Percentiles rank a stretch among this genome's conserved stretches.
Evolutionary conservation across 2,113 vertebrate species (phyloP).

Genomic region (Mormyrus iriodes): DNA sequence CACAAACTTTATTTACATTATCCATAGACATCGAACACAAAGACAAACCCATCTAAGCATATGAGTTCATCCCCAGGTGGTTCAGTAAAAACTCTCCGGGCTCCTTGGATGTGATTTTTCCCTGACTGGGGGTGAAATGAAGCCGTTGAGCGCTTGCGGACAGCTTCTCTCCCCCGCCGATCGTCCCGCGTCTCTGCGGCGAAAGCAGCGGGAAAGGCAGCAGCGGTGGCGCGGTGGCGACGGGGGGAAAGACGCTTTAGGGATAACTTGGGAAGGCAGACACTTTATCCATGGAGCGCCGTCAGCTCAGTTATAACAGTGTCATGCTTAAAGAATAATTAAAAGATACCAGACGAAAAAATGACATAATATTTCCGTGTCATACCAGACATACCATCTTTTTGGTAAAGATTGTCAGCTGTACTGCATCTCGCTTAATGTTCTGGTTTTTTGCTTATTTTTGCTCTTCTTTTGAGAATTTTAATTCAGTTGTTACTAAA

Average conservation of each 20-base stretch:
- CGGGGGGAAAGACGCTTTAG: not conserved
- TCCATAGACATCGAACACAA: not conserved
- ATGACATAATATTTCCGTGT: not conserved
- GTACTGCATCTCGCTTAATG: not conserved
- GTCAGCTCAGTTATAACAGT: not conserved
- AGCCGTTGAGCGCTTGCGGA: constrained; percentile 43
- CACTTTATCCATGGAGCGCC: not conserved
- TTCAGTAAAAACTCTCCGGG: constrained; percentile 24
- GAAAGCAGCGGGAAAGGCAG: constrained; percentile 61
- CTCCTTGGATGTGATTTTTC: constrained; percentile 41
- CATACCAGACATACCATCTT: not conserved
- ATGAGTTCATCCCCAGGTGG: not conserved
- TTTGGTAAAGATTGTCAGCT: not conserved
- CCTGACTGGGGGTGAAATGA: constrained; percentile 38
- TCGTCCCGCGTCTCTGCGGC: constrained; percentile 57
- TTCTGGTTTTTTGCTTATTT: not conserved
- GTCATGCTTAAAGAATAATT: not conserved
- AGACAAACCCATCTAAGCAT: not conserved
- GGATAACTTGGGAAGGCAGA: not conserved
- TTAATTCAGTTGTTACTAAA: not conserved
- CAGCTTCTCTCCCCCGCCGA: constrained; percentile 61
- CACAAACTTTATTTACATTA: not conserved
- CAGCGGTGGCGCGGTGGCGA: constrained; percentile 48
- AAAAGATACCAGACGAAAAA: not conserved
- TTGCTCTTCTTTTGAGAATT: not conserved